A percentile compares a stretch with the other conserved stretches of the same genome.
Evolutionary conservation across 2,797 vertebrate species (phyloP).

Genomic region (Diglossa cyanea): DNA sequence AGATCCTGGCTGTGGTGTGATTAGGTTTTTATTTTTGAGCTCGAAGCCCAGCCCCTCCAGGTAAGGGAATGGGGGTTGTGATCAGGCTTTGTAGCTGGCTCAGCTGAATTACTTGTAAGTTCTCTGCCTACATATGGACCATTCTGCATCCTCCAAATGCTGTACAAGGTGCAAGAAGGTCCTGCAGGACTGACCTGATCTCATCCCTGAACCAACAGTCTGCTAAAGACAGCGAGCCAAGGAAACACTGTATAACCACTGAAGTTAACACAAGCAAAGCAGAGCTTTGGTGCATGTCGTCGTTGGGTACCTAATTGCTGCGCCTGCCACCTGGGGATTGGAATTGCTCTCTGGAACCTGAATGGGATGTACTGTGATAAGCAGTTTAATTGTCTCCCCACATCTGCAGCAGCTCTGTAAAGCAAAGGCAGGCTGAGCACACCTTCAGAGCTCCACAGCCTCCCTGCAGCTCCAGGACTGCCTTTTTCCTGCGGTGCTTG

Average conservation of each 20-base stretch:
- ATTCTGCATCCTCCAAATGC: neutral
- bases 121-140: neutral
- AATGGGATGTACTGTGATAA: slow-evolving; percentile 16
- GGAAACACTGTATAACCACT: neutral
- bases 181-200: neutral
- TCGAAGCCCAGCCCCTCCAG: neutral
- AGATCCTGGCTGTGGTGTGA: neutral
- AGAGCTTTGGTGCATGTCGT: neutral
- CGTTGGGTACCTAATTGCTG: neutral
- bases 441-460: neutral
- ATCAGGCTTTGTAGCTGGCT: neutral
- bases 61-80: neutral
- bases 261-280: neutral
- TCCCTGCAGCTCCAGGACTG: neutral
- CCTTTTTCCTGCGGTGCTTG: neutral
- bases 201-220: neutral
- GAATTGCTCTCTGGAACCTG: neutral
- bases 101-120: neutral
- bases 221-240: neutral
- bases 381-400: slow-evolving; percentile 15
- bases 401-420: neutral
- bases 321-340: neutral
- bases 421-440: neutral
- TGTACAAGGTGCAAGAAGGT: fast-evolving
- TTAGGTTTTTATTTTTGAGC: neutral